Evolutionary conservation across 2,797 vertebrate species (phyloP), one percentile per base, ranked within the genome.

Genomic region (Discoglossus pictus): DNA sequence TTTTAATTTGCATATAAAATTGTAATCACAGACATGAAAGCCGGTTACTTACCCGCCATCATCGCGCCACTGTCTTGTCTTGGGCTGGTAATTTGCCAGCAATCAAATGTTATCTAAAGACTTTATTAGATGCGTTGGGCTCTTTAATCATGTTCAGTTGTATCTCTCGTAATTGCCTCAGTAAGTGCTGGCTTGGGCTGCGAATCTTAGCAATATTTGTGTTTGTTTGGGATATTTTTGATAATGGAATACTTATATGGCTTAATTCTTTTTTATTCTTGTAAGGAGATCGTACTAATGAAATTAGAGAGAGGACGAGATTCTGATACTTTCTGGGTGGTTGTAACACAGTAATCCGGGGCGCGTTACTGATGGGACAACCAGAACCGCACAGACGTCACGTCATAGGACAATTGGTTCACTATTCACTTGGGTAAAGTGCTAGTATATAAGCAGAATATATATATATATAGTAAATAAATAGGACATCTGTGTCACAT

Each of bases 1-100:
- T 39, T 20, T 12, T 1, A 10, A 68, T 68, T 68, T 60, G 65
- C 65, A 68, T 68, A 51, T 66, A 68, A 59, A 68, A 68, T 68
- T 68, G 65, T 68, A 60, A 68, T 68, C 65, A 67, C 39, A 40
- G 64, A 46, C 23, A 51, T 39, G 43, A 51, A 63, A 63, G 61
- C 61, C n/a, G 62, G 43, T 66, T 66, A 66, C 53, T 66, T 66
- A 66, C 31, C 42, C 27, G 51, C 44, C 55, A 68, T 61, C 61
- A 60, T 53, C 25, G 4, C 56, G n/a, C 46, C 46, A 38, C 18
- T 17, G 38, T 42, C 56, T 61, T 44, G 65, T 61, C 64, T 59
- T 20, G 20, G 15, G 52, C 46, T 51, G 31, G 52, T 68, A 68
- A 68, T 68, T 46, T 20, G 15, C 17, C 36, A 17, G 65, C 55